Conservation (phyloP, 2,888 invertebrate genomes). For the Linnaemya tessellans region DNA sequence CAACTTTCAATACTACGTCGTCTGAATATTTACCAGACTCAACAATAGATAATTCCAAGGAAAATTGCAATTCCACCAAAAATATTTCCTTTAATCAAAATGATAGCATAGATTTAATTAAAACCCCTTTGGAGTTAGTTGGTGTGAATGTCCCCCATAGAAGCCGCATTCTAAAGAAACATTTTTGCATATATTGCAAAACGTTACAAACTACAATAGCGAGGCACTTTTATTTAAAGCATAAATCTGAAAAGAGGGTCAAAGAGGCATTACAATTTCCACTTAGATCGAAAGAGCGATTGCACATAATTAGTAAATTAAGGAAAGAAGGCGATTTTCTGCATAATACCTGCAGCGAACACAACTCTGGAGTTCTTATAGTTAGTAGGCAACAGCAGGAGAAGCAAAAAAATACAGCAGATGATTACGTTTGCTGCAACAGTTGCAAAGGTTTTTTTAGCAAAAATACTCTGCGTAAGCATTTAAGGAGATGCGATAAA, state of each 20-base stretch:
- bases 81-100: not conserved
- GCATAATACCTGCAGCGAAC: not conserved
- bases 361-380: not conserved
- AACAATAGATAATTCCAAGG: not conserved
- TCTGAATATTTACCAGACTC: slow-evolving; percentile 24
- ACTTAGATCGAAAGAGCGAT: not conserved
- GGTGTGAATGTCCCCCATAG: not conserved
- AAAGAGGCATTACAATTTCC: not conserved
- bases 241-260: not conserved
- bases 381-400: slow-evolving; percentile 5
- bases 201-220: not conserved
- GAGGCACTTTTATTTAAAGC: slow-evolving; percentile 1
- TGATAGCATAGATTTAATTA: not conserved
- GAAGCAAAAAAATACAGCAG: not conserved
- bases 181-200: slow-evolving; percentile 8
- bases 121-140: not conserved
- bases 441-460: not conserved
- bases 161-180: not conserved
- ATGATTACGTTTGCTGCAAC: slow-evolving; percentile 14
- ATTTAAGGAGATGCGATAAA: too few relatives aligned
- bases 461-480: not conserved
- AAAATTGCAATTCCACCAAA: slow-evolving; percentile 8
- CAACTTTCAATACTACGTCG: not conserved
- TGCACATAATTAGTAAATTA: not conserved
- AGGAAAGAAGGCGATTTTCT: slow-evolving; percentile 10